These are phyloP conservation scores for Bufo gargarizans DNA, from an alignment of 2,113 vertebrate genomes.

Conservation along the genomic window DNA sequence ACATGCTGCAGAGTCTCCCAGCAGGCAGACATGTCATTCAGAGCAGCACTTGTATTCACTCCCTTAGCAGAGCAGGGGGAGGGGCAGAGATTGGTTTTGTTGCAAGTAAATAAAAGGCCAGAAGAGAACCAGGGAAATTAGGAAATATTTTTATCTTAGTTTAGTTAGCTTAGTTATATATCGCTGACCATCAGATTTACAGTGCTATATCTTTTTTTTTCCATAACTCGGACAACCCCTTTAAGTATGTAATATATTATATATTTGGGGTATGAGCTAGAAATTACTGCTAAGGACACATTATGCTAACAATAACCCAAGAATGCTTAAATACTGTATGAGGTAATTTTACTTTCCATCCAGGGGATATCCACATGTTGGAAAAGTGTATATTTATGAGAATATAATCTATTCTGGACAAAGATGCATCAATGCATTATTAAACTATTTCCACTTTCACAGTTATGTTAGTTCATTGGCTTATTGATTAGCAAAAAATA, in stretches of 20 bases:
- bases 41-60: too few species aligned
- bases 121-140: too few species aligned
- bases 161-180: too few species aligned
- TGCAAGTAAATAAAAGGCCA: too few species aligned
- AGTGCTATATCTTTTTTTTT: too few species aligned
- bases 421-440: conserved; percentile 18
- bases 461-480: not conserved
- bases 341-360: not conserved
- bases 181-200: too few species aligned
- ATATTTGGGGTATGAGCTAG: not conserved
- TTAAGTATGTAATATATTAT: not conserved
- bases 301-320: not conserved
- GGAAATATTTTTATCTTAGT: too few species aligned
- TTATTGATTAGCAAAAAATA: conserved; percentile 15
- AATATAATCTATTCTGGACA: not conserved
- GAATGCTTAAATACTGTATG: not conserved
- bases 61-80: too few species aligned
- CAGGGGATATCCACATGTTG: not conserved
- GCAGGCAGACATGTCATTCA: too few species aligned
- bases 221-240: too few species aligned
- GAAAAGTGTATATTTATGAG: not conserved
- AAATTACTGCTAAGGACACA: not conserved
- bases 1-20: too few species aligned
- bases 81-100: too few species aligned
- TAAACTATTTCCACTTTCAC: conserved; percentile 7